These are phyloP conservation scores for Myoxocephalus aenaeus DNA, from an alignment of 2,797 vertebrate genomes.

Conservation along the genomic window DNA sequence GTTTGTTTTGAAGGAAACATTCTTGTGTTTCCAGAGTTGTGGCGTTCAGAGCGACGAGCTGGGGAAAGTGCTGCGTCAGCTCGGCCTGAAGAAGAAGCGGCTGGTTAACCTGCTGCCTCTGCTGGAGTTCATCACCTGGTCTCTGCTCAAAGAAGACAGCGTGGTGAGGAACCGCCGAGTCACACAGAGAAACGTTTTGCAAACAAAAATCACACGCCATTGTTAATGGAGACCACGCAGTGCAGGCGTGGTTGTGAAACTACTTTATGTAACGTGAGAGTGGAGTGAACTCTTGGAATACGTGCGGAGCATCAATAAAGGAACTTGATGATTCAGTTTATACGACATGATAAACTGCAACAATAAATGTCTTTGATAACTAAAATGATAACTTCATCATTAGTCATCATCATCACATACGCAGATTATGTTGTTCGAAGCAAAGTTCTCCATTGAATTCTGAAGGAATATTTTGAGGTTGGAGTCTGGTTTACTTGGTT, in stretches of 20 bases:
- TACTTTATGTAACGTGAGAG: not conserved
- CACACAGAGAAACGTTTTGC: not conserved
- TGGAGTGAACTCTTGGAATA: slow-evolving; percentile 8
- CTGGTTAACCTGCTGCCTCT: slow-evolving; percentile 79
- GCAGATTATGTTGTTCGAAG: not conserved
- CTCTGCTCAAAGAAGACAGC: slow-evolving; percentile 82
- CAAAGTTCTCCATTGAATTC: not conserved
- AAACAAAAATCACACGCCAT: not conserved
- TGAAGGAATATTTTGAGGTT: not conserved
- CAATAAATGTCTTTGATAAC: not conserved
- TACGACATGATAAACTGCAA: not conserved
- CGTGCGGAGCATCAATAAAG: slow-evolving; percentile 1
- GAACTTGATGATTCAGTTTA: not conserved
- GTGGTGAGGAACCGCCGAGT: slow-evolving; percentile 64
- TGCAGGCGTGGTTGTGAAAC: not conserved
- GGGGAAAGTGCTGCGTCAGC: slow-evolving; percentile 66
- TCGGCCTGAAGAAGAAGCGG: slow-evolving; percentile 81
- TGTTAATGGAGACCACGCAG: fast-evolving
- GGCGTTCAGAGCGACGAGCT: slow-evolving; percentile 78
- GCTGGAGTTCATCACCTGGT: slow-evolving; percentile 88
- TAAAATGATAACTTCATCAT: not conserved
- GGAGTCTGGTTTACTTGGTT: not conserved
- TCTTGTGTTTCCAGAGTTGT: slow-evolving; percentile 67
- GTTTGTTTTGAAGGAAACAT: not conserved
- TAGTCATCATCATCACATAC: not conserved